Conservation (phyloP, 2,113 vertebrate species). For the Candoia aspera region DNA sequence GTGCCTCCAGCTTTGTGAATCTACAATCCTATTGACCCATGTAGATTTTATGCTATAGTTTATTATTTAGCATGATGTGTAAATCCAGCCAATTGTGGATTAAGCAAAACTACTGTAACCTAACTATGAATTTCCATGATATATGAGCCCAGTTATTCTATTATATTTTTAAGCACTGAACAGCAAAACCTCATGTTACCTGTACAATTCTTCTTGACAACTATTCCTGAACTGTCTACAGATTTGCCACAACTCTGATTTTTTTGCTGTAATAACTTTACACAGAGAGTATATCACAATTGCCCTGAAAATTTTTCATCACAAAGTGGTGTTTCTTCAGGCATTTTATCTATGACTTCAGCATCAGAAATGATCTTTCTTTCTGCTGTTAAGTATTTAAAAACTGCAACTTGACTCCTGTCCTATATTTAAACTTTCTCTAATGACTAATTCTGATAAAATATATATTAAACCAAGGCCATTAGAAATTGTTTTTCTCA, state of each 20-base stretch:
- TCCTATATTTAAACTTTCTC: constrained; percentile 9
- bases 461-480: background rate
- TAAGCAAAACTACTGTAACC: background rate
- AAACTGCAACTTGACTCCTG: background rate
- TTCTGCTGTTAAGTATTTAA: constrained; percentile 14
- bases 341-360: constrained; percentile 5
- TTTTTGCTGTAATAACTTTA: background rate
- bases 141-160: background rate
- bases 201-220: background rate
- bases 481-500: background rate
- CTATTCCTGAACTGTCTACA: background rate
- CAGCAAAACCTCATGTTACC: background rate
- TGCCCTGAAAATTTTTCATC: background rate
- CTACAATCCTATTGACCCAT: too few relatives aligned
- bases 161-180: background rate
- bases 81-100: too few relatives aligned
- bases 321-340: background rate
- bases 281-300: background rate
- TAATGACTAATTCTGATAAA: constrained; percentile 9
- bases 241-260: background rate
- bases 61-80: too few relatives aligned
- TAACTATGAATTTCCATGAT: background rate
- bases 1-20: too few relatives aligned
- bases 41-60: too few relatives aligned
- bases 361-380: constrained; percentile 14